Conservation (phyloP, 2,113 vertebrate genomes). For the Pseudois nayaur region DNA sequence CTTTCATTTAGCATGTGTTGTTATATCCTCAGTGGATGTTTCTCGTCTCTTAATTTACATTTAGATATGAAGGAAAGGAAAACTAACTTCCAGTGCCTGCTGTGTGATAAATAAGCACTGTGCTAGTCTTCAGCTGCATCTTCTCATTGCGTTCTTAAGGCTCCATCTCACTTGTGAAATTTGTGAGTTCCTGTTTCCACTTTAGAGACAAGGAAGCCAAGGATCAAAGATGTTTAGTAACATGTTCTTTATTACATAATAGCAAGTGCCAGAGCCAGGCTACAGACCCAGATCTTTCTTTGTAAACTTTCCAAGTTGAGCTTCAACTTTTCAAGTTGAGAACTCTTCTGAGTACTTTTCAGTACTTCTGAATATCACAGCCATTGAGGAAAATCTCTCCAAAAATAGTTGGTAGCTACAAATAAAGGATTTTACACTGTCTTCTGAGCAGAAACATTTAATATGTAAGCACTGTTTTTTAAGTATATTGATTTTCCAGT, state of each 20-base stretch:
- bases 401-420: background rate
- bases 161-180: background rate
- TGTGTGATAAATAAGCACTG: background rate
- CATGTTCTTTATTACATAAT: background rate
- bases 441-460: conserved; percentile 22
- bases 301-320: conserved; percentile 12
- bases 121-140: background rate
- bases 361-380: background rate
- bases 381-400: background rate
- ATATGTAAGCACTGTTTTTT: conserved; percentile 20
- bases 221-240: background rate
- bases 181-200: background rate
- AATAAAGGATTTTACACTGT: background rate
- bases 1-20: background rate
- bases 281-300: background rate
- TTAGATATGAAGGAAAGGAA: background rate
- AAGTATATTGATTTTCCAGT: background rate
- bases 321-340: background rate
- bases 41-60: background rate
- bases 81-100: background rate
- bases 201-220: background rate
- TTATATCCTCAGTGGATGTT: background rate
- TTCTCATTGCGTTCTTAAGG: conserved; percentile 29
- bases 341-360: background rate
- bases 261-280: background rate